phyloP scores from a whole-genome alignment of 2,113 vertebrate genomes.

The Lagopus muta region DNA sequence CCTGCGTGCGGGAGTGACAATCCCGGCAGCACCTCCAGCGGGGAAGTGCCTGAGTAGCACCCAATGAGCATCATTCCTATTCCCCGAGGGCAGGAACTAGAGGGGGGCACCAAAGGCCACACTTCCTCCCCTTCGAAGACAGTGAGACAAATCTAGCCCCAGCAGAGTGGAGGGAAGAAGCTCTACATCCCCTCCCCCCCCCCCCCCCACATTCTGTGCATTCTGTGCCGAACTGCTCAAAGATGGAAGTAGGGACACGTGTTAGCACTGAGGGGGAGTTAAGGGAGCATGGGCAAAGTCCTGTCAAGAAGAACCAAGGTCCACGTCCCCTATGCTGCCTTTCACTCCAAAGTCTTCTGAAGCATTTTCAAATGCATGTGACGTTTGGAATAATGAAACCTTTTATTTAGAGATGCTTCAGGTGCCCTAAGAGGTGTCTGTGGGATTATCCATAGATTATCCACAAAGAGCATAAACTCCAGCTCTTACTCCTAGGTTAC shows the following conservation, averaged over 20 bases:
- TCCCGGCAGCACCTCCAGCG: not conserved
- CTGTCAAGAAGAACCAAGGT: not conserved
- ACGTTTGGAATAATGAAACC: not conserved
- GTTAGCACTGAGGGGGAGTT: not conserved
- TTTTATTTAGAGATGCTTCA: not conserved
- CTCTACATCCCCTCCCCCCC: too few relatives aligned
- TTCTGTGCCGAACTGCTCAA: not conserved
- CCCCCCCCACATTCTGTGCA: rapidly evolving
- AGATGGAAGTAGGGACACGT: not conserved
- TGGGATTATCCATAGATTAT: not conserved
- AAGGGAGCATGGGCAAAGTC: not conserved
- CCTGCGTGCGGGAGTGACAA: not conserved
- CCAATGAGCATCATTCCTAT: not conserved
- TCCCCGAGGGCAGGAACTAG: not conserved
- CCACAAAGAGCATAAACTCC: not conserved
- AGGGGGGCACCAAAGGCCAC: not conserved
- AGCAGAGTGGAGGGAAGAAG: not conserved
- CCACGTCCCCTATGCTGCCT: rapidly evolving
- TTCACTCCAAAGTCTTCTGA: not conserved
- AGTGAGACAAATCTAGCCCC: too few relatives aligned
- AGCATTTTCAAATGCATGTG: not conserved
- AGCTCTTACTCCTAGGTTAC: not conserved
- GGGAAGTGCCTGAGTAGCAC: rapidly evolving
- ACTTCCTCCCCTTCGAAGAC: not conserved
- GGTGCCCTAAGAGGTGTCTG: not conserved